These are phyloP conservation scores for Monopterus albus DNA, from an alignment of 2,113 vertebrate genomes.

Conservation along the genomic window DNA sequence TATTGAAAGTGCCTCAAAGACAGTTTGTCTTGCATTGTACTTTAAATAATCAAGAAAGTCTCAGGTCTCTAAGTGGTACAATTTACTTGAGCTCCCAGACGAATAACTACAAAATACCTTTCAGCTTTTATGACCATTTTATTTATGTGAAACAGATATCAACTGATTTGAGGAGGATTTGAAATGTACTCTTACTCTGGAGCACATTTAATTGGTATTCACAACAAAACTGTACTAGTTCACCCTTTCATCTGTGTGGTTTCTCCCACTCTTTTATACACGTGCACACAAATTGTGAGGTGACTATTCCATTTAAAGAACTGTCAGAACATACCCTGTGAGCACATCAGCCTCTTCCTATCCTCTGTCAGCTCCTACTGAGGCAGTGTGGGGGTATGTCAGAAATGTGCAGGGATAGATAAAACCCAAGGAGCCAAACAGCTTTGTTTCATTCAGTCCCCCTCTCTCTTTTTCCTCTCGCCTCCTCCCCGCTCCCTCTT, in stretches of 20 bases:
- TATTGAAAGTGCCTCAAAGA: neutral
- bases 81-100: neutral
- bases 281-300: constrained; percentile 67
- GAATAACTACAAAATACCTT: neutral
- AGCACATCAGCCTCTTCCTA: constrained; percentile 78
- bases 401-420: constrained; percentile 80
- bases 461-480: constrained; percentile 58
- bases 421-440: constrained; percentile 77
- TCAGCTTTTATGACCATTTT: constrained; percentile 1
- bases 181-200: constrained; percentile 56
- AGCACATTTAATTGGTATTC: constrained; percentile 62
- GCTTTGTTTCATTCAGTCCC: constrained; percentile 81
- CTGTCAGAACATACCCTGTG: constrained; percentile 80
- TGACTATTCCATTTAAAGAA: constrained; percentile 80
- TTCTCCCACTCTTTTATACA: constrained; percentile 48
- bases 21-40: neutral
- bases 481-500: constrained; percentile 42
- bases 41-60: neutral
- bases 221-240: constrained; percentile 72
- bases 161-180: constrained; percentile 57
- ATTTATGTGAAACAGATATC: constrained; percentile 56
- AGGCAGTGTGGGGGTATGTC: constrained; percentile 79
- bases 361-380: constrained; percentile 78
- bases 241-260: constrained; percentile 65
- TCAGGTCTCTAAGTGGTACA: neutral